phyloP scores from a whole-genome alignment of 2,797 vertebrate genomes.

The Xiphorhynchus erythropygius region DNA sequence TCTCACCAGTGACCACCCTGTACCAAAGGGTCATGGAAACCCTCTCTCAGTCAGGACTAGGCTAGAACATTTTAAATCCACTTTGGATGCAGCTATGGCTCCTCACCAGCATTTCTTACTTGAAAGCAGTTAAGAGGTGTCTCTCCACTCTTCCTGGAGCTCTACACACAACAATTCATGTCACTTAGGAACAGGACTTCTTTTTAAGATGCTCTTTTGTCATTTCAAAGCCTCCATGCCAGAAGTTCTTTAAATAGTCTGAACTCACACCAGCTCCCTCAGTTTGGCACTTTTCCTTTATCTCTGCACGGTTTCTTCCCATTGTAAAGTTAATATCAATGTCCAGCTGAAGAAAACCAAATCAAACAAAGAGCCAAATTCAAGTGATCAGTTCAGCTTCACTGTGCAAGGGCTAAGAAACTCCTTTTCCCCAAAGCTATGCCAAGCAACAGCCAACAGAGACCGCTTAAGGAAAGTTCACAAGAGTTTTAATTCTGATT shows the following conservation, averaged over 20 bases:
- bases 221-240: neutral
- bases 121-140: neutral
- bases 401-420: neutral
- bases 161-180: neutral
- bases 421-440: neutral
- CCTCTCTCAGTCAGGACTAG: rapidly evolving
- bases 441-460: neutral
- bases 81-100: neutral
- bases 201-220: conserved; percentile 4
- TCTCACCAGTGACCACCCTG: rapidly evolving
- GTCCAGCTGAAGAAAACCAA: neutral
- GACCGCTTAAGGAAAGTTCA: neutral
- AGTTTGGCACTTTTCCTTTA: neutral
- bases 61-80: neutral
- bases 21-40: neutral
- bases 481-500: neutral
- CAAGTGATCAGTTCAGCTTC: neutral
- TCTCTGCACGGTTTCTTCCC: neutral
- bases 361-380: neutral
- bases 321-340: neutral
- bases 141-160: neutral
- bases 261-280: neutral
- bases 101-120: neutral
- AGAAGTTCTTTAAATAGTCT: neutral
- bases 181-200: neutral